Evolutionary conservation across 2,113 vertebrate species (phyloP), one percentile per base, ranked within the genome.

Genomic region (Macaca nemestrina): DNA sequence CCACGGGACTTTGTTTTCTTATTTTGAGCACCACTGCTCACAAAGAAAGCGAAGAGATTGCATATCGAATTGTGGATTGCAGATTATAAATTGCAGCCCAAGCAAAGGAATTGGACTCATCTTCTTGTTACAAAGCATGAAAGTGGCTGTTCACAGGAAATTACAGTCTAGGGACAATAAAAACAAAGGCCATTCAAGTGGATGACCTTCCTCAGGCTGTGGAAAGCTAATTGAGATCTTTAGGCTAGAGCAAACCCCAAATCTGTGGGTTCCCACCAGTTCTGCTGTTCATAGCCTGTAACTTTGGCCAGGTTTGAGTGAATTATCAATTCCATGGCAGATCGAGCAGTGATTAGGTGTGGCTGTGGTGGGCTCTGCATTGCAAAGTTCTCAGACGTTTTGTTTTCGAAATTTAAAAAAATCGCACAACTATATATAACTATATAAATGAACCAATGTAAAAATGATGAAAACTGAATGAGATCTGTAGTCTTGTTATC

Each of bases 1-100:
- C 22, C 30, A 73, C 93, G 48, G 94, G 0, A 10, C 6, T 96
- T 97, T 43, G 52, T 72, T 59, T 17, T 30, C 30, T 85, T 97
- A 96, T 95, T 98, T 98, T 98, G 96, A 98, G 78, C 86, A 94
- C 43, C 86, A 22, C n/a, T 79, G 22, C 97, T 97, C 93, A 93
- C 48, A 59, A 94, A 86, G 48, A 70, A 98, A 88, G 93, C n/a
- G 92, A 97, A 97, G 84, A 97, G 84, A 91, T 45, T 96, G 59
- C 96, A 72, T 95, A 97, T 61, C 0, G 20, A 97, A 97, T 96
- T 64, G 1, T 18, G 81, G 91, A 75, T 70, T 94, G 35, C 82
- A 91, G 75, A 88, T 90, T 89, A 70, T 64, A 98, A 96, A 95
- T 84, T 76, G 81, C 45, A 92, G 82, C 64, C 73, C 52, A 0